Evolutionary conservation across 2,113 vertebrate species (phyloP), one percentile per base, ranked within the genome.

Genomic region (Micronisus gabar): DNA sequence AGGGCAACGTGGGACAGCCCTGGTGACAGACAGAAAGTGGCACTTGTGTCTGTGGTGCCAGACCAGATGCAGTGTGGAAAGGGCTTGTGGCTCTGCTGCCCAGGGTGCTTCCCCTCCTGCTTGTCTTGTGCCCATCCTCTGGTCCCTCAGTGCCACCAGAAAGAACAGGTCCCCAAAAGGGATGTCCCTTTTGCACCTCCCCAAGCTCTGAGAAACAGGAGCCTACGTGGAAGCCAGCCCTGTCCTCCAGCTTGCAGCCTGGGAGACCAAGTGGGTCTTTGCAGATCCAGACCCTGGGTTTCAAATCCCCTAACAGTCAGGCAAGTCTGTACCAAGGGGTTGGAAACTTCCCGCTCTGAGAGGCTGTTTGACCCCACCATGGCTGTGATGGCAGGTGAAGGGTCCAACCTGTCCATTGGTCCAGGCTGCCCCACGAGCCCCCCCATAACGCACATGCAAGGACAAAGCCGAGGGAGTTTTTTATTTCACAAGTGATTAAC

Each of bases 401-500:
- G 14, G 63, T 61, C 55, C 75, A 47, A 22, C 15, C n/a, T 38
- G 32, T 19, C n/a, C 30, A 40, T 5, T 0, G 0, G 40, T 48
- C 36, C 12, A 20, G 50, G 36, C 53, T 78, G 38, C 41, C 73
- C 63, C 20, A 5, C 3, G 25, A 86, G 8, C 52, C 6, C 2
- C 8, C 61, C 22, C 3, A 4, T 8, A 78, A 34, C 0, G 1
- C 38, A 34, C 1, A 2, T 0, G 0, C 14, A 10, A 58, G 26
- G 36, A 73, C 38, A 90, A 83, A 90, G 53, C 36, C 2, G 5
- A 27, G 0, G 3, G 93, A 86, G 89, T 93, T 93, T 83, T 90
- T 86, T 86, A 95, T 92, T 98, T 97, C 93, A 91, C 79, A 90
- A 96, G 91, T 95, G 97, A 98, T 98, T 98, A 97, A 97, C 90